Conservation (phyloP, 2,113 vertebrate genomes). For the Strix uralensis region DNA sequence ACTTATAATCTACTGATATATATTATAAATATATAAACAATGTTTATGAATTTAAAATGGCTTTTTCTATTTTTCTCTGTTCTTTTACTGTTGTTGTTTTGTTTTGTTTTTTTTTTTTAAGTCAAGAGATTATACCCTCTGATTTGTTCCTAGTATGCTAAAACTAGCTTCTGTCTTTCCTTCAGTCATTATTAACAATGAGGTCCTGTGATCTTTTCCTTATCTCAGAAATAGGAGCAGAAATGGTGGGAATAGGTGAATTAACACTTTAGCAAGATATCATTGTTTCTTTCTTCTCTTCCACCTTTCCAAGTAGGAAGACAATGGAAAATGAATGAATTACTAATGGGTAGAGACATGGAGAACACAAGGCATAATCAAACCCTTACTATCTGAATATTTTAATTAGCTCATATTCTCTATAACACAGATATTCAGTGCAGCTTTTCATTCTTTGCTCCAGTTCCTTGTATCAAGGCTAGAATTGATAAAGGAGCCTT, state of each 20-base stretch:
- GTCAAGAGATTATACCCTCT: neutral
- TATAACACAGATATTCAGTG: neutral
- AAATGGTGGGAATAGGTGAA: neutral
- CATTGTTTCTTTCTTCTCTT: neutral
- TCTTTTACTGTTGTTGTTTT: neutral
- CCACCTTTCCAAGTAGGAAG: neutral
- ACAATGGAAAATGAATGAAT: neutral
- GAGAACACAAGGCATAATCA: neutral
- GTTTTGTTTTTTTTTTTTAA: neutral
- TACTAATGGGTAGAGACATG: neutral
- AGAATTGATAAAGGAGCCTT: neutral
- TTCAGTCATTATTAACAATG: neutral
- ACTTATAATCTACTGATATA: neutral
- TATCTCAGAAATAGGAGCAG: neutral
- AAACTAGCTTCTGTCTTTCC: neutral
- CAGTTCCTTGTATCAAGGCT: neutral
- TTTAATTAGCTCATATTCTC: neutral
- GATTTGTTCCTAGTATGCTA: neutral
- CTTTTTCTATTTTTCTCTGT: neutral
- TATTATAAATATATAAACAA: neutral
- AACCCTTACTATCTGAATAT: neutral
- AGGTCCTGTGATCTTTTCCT: neutral
- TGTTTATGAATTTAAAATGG: neutral
- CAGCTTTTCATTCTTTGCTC: neutral
- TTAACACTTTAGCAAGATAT: neutral